phyloP scores from a whole-genome alignment of 2,888 invertebrate species.

The Clitarchus hookeri region DNA sequence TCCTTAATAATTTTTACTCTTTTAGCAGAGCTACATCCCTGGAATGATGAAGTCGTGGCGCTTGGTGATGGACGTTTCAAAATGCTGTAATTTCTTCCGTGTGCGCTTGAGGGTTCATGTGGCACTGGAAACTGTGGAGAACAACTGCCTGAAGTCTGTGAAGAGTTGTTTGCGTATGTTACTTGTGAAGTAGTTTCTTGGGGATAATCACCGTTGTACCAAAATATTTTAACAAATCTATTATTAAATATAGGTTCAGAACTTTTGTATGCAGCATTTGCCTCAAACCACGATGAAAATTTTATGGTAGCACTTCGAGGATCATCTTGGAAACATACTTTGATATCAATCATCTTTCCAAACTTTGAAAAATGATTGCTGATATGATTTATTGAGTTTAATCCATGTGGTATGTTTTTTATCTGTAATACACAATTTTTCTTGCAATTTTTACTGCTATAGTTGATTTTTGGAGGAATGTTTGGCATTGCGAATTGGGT shows the following conservation, averaged over 20 bases:
- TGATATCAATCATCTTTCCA: neutral
- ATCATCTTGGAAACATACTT: slow-evolving; percentile 3
- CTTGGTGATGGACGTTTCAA: neutral
- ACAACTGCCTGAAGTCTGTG: neutral
- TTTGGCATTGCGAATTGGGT: neutral
- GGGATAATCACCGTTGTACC: neutral
- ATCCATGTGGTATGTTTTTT: slow-evolving; percentile 14
- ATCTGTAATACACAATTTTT: neutral
- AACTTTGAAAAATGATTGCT: slow-evolving; percentile 21
- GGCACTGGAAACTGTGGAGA: neutral
- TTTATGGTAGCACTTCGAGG: neutral
- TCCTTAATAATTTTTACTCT: neutral
- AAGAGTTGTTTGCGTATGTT: neutral
- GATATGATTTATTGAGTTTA: slow-evolving; percentile 16
- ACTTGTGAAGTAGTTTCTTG: neutral
- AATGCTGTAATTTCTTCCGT: neutral
- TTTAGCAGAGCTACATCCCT: neutral
- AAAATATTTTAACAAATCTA: neutral
- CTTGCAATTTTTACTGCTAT: neutral
- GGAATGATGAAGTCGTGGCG: neutral
- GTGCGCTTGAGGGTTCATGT: neutral
- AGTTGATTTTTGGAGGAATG: neutral
- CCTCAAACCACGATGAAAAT: neutral
- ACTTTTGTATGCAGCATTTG: neutral
- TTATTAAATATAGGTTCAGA: neutral